Base-by-base conservation (phyloP, 2,113 vertebrate genomes). In the Myotis brandtii region DNA sequence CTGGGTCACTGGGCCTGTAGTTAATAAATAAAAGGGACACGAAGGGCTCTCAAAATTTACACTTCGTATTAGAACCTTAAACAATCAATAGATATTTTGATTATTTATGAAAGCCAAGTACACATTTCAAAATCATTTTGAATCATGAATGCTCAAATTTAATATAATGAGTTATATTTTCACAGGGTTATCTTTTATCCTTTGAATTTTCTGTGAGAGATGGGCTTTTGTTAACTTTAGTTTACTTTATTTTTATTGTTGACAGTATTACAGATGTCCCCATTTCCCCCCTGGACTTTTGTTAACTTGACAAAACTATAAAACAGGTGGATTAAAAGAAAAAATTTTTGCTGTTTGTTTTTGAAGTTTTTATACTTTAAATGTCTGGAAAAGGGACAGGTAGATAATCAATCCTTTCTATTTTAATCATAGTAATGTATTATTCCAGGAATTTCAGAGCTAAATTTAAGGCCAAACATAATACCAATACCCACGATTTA, bases 381-480 rank as follows among this genome's bases (percentile, higher is more conserved):
- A 93, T 83, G 4, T 81, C 20, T 90, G 7, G 23, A 90, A 92
- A 76, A 48, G 20, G 32, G 17, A 2, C 25, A n/a, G 27, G 62
- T 81, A 93, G 27, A 85, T 64, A 43, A 93, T 34, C 5, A 54
- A 77, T 89, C 11, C 2, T 82, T 86, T 95, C 77, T 23, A 84
- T 94, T 90, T 81, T 90, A 81, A 81, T 90, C n/a, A 77, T 34
- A 82, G 23, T 82, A 59, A 85, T 89, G 20, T 66, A 34, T 81
- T 59, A 89, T 91, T 96, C 30, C 46, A 85, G 72, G 82, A 66
- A 88, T 85, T 32, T 85, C n/a, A 40, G 37, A 90, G 30, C 20
- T 92, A 88, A 83, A 76, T 87, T 90, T 87, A 92, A 96, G 59
- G 59, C 20, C 27, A 96, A 80, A 17, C 7, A 85, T 59, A 92